Evolutionary conservation across 2,113 vertebrate genomes (phyloP).

Genomic region (Equus przewalskii): DNA sequence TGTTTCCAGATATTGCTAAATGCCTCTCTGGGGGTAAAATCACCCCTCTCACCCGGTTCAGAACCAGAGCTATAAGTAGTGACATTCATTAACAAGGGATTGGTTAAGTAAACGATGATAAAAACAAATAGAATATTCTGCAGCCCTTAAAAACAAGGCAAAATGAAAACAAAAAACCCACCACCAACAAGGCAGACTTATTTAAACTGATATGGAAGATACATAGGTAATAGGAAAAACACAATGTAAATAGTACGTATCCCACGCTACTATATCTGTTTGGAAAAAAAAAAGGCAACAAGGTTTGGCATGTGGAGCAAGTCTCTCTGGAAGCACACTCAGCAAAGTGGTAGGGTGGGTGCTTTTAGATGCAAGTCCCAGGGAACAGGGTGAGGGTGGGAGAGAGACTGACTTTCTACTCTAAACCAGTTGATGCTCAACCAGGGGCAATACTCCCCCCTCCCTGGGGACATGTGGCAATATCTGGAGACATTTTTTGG

Average conservation of each 20-base stretch:
- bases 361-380: not conserved
- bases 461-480: not conserved
- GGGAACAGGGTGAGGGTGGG: not conserved
- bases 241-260: not conserved
- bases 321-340: not conserved
- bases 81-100: not conserved
- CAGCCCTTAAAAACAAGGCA: not conserved
- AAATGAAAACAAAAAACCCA: not conserved
- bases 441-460: not conserved
- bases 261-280: not conserved
- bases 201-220: not conserved
- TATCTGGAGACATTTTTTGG: not conserved
- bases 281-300: not conserved
- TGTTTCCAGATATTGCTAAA: not conserved
- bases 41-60: not conserved
- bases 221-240: not conserved
- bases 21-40: not conserved
- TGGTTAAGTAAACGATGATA: not conserved
- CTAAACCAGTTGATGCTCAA: not conserved
- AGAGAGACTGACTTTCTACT: not conserved
- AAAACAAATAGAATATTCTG: conserved; percentile 26
- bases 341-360: not conserved
- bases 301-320: not conserved
- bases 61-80: not conserved
- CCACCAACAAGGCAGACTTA: not conserved